Evolutionary conservation across 2,797 vertebrate species (phyloP), one percentile per base, ranked within the genome.

Genomic region (Zalophus californianus): DNA sequence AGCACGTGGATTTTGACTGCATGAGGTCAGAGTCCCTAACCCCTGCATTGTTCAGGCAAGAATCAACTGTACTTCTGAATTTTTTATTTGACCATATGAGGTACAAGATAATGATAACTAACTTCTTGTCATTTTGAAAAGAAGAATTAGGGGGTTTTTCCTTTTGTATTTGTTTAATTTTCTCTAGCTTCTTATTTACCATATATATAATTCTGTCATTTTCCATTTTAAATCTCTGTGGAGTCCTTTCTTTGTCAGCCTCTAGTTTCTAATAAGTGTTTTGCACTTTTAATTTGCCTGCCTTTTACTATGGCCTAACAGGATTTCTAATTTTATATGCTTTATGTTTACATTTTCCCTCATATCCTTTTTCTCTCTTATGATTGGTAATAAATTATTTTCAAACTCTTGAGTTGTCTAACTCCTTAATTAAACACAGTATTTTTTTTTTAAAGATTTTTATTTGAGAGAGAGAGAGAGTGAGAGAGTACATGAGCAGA

Each of bases 371-470:
- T 79, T 79, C 11, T 68, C 25, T 94, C 91, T 92, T 91, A 41
- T 79, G 78, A 87, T 92, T 86, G 48, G 8, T 73, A 93, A 58
- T 96, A 58, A 75, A 86, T 94, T 80, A 58, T 90, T 95, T 93
- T 90, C 6, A 94, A 70, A 90, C 7, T 86, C 38, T 77, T 92
- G 64, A 80, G 23, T 70, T 96, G 16, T 79, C 23, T 80, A 32
- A 77, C 12, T 41, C 25, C 23, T 68, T 93, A 84, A 92, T 84
- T 91, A 87, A 89, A 80, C 20, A 84, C 44, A n/a, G 11, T 90
- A 44, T 70, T 92, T 93, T 56, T 56, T 80, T 41, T 77, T 90
- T 20, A n/a, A 68, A 35, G 66, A 32, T 29, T 68, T 68, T 68
- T 68, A 58, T 58, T 58, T 58, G 56, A 9, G n/a, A 68, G 66